Base-by-base conservation (phyloP, 1,140 invertebrate species). In the Macrotrachela quadricornifera region DNA sequence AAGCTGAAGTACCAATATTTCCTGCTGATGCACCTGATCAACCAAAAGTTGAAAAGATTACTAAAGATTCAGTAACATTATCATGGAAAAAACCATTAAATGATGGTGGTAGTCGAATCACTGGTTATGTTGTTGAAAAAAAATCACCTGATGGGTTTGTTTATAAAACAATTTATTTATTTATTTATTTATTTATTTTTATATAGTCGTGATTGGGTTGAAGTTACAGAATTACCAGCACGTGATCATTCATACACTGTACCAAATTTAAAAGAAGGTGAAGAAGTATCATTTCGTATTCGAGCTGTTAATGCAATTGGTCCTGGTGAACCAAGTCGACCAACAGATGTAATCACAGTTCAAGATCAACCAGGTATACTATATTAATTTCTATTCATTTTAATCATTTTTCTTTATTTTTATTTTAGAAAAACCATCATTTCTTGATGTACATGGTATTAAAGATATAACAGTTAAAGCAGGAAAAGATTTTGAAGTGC, bases 401-500 rank as follows among this genome's bases (percentile, higher is more conserved):
- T 3, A 30, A 17, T 8, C 16, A 12, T 39, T 46, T 4, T 40
- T 14, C 14, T n/a, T 50, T 1, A 18, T 15, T 41, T 57, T n/a
- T n/a, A n/a, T n/a, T n/a, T 10, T 57, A 71, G 90, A 91, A 65
- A 91, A 91, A 69, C 92, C 92, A 16, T 78, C 80, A 59, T 83
- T 97, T 76, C 87, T 96, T 77, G 85, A 95, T 64, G 75, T 91
- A 45, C 80, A 82, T 47, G 81, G 81, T 18, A 78, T 94, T 9
- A 80, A 86, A 40, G 92, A 97, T 64, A 92, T 99, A 59, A 86
- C 82, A 15, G 88, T 96, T 6, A 54, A 86, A 57, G 90, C 90
- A 56, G 92, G 92, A 50, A 86, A 97, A 73, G 85, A 92, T 64
- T 94, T 97, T 72, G 83, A 80, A 49, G 87, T 97, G 63, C 81